Conservation (phyloP, 2,113 vertebrate species). For the Hippocampus abdominalis region DNA sequence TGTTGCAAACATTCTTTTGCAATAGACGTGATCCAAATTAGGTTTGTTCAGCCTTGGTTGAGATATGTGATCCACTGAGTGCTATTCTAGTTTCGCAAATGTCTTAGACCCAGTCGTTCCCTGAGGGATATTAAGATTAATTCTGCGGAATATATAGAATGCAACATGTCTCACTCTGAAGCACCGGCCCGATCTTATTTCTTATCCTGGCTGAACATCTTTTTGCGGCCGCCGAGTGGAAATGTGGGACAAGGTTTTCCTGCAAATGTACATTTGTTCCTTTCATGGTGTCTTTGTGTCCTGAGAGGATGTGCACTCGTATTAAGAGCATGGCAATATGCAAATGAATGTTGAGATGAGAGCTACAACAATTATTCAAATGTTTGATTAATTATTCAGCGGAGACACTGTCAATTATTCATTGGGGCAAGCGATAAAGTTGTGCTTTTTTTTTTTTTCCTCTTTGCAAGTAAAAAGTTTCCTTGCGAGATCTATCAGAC, state of each 20-base stretch:
- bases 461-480: slow-evolving; percentile 47
- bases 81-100: not conserved
- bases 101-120: not conserved
- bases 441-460: slow-evolving; percentile 60
- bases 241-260: slow-evolving; percentile 21
- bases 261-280: slow-evolving; percentile 47
- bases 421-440: slow-evolving; percentile 86
- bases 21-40: not conserved
- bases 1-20: not conserved
- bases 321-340: slow-evolving; percentile 85
- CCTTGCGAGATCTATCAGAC: slow-evolving; percentile 59
- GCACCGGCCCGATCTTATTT: not conserved
- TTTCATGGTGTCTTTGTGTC: slow-evolving; percentile 72
- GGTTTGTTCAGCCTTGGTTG: not conserved
- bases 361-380: slow-evolving; percentile 97
- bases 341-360: slow-evolving; percentile 95
- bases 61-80: not conserved
- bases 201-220: not conserved
- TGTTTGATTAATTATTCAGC: slow-evolving; percentile 96
- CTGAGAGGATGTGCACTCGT: slow-evolving; percentile 81
- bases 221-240: slow-evolving; percentile 10
- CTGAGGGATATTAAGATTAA: not conserved
- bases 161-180: not conserved
- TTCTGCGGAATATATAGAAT: not conserved
- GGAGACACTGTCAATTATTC: slow-evolving; percentile 94